phyloP scores from a whole-genome alignment of 2,888 invertebrate genomes.

The Clanis bilineata region DNA sequence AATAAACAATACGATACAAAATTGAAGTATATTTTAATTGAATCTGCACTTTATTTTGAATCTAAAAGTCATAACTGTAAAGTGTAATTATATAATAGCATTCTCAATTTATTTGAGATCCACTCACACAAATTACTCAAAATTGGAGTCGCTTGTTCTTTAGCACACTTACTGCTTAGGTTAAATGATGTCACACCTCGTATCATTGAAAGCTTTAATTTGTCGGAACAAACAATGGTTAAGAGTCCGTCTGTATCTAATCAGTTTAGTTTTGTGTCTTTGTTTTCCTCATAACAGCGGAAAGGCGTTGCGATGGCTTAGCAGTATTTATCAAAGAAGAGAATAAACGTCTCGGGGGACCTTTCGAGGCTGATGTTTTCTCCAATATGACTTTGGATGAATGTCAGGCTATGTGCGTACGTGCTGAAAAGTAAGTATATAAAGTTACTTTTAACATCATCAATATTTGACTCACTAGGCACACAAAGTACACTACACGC shows the following conservation, averaged over 20 bases:
- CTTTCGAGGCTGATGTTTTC: slow-evolving; percentile 94
- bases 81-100: no score
- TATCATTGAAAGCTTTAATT: not conserved
- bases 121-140: no score
- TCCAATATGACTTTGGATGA: slow-evolving; percentile 93
- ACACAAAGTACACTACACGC: not conserved
- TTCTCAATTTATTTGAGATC: no score
- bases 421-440: slow-evolving; percentile 91
- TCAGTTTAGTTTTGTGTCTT: not conserved
- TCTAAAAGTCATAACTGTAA: no score
- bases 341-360: slow-evolving; percentile 92
- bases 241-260: not conserved
- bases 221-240: not conserved
- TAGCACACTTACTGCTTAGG: no score
- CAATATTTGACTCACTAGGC: not conserved
- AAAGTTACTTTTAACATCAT: not conserved
- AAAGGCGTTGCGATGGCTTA: slow-evolving; percentile 92
- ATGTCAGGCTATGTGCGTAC: slow-evolving; percentile 93
- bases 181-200: not conserved
- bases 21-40: not conserved
- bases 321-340: slow-evolving; percentile 95
- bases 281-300: slow-evolving; percentile 79
- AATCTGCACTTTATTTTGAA: not conserved
- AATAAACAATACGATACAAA: not conserved
- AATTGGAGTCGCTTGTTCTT: no score